Conservation (phyloP, 2,888 invertebrate genomes). For the Resseliella maxima region DNA sequence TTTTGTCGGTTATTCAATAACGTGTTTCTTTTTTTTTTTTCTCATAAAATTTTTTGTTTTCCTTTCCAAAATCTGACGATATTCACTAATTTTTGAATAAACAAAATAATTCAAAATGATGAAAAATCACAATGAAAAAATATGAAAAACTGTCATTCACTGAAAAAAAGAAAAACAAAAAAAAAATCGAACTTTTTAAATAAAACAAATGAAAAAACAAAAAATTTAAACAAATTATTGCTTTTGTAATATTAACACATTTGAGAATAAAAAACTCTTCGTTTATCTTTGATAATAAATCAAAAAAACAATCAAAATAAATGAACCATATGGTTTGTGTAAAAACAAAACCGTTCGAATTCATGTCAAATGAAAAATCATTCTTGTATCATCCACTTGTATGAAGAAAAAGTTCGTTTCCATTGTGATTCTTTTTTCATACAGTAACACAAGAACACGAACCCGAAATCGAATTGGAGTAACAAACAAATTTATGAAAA, state of each 20-base stretch:
- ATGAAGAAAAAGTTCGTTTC: neutral
- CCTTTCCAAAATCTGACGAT: neutral
- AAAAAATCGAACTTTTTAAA: neutral
- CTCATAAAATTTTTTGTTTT: neutral
- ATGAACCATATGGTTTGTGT: slow-evolving; percentile 8
- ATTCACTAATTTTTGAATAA: neutral
- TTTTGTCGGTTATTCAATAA: no score
- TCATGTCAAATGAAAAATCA: neutral
- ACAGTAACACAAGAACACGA: neutral
- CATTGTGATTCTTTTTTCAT: neutral
- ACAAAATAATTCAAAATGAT: neutral
- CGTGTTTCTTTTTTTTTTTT: neutral
- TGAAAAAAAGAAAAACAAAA: neutral
- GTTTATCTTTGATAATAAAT: neutral
- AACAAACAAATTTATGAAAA: neutral
- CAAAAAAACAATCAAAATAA: neutral
- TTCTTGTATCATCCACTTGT: neutral
- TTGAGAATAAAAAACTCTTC: neutral
- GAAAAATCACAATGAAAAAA: neutral
- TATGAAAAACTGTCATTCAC: neutral
- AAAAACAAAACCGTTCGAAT: slow-evolving; percentile 35
- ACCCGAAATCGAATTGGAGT: no score
- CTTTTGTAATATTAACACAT: neutral
- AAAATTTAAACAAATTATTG: neutral
- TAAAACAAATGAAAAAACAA: neutral